A percentile compares a stretch with the other conserved stretches of the same genome.
Evolutionary conservation across 2,113 vertebrate species (phyloP).

Genomic region (Cygnus atratus): DNA sequence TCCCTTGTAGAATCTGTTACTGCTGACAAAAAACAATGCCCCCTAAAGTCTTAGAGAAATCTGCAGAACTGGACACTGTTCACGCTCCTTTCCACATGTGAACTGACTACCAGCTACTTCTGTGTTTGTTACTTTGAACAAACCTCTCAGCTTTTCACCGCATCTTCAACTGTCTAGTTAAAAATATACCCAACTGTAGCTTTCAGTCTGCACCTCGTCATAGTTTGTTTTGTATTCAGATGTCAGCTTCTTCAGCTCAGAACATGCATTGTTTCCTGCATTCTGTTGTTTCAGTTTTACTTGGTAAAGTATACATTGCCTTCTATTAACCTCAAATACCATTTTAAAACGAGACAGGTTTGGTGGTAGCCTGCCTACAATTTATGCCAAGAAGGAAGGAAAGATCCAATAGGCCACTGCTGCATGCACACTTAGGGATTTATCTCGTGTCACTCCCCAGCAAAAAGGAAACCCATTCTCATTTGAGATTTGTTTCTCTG

Average conservation of each 20-base stretch:
- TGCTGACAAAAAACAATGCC: not conserved
- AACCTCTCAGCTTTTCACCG: constrained; percentile 2
- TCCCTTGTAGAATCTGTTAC: not conserved
- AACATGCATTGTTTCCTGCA: not conserved
- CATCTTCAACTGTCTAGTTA: not conserved
- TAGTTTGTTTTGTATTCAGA: not conserved
- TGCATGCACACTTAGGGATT: not conserved
- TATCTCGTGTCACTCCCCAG: not conserved
- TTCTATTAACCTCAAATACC: not conserved
- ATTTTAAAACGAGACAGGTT: not conserved
- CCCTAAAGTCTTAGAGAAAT: not conserved
- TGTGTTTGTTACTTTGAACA: not conserved
- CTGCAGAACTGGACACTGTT: not conserved
- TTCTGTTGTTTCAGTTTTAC: not conserved
- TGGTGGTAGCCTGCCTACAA: not conserved
- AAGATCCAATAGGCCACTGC: not conserved
- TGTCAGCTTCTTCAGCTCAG: not conserved
- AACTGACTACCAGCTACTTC: not conserved
- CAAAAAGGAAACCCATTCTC: not conserved
- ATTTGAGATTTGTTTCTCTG: not conserved
- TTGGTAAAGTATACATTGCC: not conserved
- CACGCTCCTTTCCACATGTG: not conserved
- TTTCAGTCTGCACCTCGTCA: not conserved
- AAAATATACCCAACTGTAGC: constrained; percentile 2
- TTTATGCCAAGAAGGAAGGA: not conserved